These are phyloP conservation scores for Tangara arthus DNA, from an alignment of 2,797 vertebrate genomes.

Conservation along the genomic window DNA sequence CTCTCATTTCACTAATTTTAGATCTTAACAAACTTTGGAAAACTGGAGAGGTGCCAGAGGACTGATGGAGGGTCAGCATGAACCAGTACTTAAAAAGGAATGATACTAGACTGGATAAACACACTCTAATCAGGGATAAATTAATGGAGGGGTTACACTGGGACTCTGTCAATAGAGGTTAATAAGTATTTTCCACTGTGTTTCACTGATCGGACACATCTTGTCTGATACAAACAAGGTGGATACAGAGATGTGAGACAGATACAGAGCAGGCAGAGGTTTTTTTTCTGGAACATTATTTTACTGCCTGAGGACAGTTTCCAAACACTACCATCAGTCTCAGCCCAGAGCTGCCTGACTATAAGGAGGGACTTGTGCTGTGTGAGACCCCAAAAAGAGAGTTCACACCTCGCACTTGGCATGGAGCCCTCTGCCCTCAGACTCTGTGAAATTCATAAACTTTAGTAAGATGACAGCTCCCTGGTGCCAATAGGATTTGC, in stretches of 20 bases:
- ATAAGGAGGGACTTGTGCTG: background rate
- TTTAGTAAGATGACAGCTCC: background rate
- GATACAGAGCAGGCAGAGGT: background rate
- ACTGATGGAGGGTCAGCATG: background rate
- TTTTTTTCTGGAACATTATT: background rate
- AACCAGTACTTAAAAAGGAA: background rate
- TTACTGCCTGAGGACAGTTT: background rate
- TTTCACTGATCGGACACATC: background rate
- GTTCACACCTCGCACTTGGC: background rate
- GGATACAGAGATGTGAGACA: background rate
- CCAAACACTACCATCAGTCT: background rate
- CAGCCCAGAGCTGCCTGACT: background rate
- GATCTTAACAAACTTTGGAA: background rate
- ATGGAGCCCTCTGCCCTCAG: background rate
- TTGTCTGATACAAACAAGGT: background rate
- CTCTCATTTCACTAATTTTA: background rate
- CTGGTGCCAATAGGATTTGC: background rate
- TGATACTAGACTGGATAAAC: background rate
- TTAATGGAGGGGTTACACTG: background rate
- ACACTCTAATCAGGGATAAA: background rate
- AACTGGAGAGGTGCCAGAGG: background rate
- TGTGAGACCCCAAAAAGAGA: rapidly evolving
- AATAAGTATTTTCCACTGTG: background rate
- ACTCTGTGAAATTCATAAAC: background rate
- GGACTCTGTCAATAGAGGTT: background rate